Evolutionary conservation across 35 echinoderm and acorn worm species (phyloP).

Genomic region (Patiria miniata): DNA sequence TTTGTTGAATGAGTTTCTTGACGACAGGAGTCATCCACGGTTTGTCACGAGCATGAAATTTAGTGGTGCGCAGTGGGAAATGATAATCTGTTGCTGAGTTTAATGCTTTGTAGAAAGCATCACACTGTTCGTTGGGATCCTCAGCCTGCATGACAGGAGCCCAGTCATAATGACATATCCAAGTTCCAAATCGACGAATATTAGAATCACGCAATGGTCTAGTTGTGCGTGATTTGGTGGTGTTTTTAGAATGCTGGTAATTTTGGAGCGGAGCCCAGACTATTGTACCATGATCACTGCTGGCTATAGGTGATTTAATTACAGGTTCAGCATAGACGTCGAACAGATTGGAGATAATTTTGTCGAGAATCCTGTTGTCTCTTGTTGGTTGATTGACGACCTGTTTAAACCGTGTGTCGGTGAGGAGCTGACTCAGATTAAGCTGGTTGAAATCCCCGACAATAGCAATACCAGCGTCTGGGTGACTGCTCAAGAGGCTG

Average conservation of each 20-base stretch:
- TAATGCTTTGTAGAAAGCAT: conserved; percentile 18
- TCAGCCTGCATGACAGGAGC: neutral
- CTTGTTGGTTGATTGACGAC: too few relatives aligned
- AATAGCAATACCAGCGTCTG: conserved; percentile 27
- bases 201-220: conserved; percentile 25
- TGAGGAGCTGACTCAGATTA: conserved; percentile 7
- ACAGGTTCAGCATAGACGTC: neutral
- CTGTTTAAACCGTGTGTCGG: conserved; percentile 22
- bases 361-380: conserved; percentile 36
- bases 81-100: neutral
- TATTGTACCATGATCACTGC: conserved; percentile 34
- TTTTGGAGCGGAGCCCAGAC: neutral
- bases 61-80: neutral
- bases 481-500: neutral
- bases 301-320: conserved; percentile 3
- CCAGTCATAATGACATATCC: conserved; percentile 29
- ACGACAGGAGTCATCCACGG: conserved; percentile 38
- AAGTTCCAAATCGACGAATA: conserved; percentile 15
- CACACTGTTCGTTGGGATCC: too few relatives aligned
- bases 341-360: conserved; percentile 32
- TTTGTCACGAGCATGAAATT: neutral
- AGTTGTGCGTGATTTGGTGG: neutral
- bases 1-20: neutral
- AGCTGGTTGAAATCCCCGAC: conserved; percentile 40
- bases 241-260: neutral